Evolutionary conservation across 2,888 invertebrate genomes (phyloP), one percentile per base, ranked within the genome.

Genomic region (Amaurobius ferox): DNA sequence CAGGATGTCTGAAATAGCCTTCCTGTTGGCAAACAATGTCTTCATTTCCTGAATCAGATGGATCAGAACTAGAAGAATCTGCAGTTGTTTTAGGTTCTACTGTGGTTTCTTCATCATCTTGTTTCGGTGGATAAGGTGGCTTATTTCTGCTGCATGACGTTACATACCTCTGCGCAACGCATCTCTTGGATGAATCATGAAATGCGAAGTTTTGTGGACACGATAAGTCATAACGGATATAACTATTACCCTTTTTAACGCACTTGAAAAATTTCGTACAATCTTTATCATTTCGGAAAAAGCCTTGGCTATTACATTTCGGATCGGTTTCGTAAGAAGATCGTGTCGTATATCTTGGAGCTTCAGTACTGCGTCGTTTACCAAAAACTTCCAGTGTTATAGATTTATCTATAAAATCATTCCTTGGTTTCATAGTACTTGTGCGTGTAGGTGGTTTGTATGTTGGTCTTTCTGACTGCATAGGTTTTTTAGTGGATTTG

Each of bases 1-100:
- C 79, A 6, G 88, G 88, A 62, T 89, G 81, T 40, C 89, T 72
- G 62, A 88, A 89, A 70, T 88, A 89, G 16, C 89, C 89, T 74
- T 88, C 88, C 39, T 81, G 48, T 40, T 62, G 61, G 61, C 89
- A 89, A 26, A 40, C 29, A 23, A 32, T 44, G 9, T 39, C 61
- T 13, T 67, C 61, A 23, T 55, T 55, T 0, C 55, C 62, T 9
- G 66, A 19, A n/a, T 67, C 77, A 6, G 23, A 28, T 23, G 44
- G 1, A 9, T 55, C 23, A 30, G 29, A 30, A 39, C n/a, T 30
- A 11, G 35, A 11, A 19, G 66, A 6, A 26, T 55, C 72, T n/a
- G n/a, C n/a, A n/a, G n/a, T n/a, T n/a, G n/a, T n/a, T n/a, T n/a
- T n/a, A 1, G 76, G 74, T 0, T 62, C 55, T 19, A 64, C 0